Evolutionary conservation across 2,113 vertebrate species (phyloP), one percentile per base, ranked within the genome.

Genomic region (Tapirus terrestris): DNA sequence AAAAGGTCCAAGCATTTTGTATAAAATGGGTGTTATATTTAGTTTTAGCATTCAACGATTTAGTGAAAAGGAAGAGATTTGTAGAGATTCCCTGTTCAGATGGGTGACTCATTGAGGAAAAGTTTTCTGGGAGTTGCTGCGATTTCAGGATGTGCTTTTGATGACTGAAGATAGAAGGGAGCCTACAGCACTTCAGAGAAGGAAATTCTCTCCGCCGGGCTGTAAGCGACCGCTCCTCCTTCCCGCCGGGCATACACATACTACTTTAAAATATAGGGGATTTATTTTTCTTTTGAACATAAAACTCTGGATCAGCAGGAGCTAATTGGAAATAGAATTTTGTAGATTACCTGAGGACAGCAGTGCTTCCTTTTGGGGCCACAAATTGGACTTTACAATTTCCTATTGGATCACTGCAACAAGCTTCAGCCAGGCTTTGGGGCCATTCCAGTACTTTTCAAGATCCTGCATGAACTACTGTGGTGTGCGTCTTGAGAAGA

Each of bases 321-420:
- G 1, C 36, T 75, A 91, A 94, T 56, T 93, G 48, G 75, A 76
- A 91, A 61, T 94, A 33, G 48, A 77, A 56, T 92, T 92, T 56
- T 81, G 61, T 81, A 60, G 36, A 43, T 56, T 53, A 58, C n/a
- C 56, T 31, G 10, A 95, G 61, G 20, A 63, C 31, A 83, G 3
- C 25, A 10, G 1, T 56, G 27, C 21, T 94, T 86, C 39, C 43
- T 61, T 96, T 39, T 63, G 48, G 48, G 45, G 23, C 33, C 70
- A 63, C 48, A 60, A 60, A 67, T 45, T 70, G 63, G 36, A 58
- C 56, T 89, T 96, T 33, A 51, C 33, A 51, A 10, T 97, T 89
- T 87, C 48, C 73, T 68, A 11, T 56, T 72, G 51, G 96, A 86
- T 92, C 31, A 10, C 18, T 43, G 33, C 45, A 48, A 23, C 16